Evolutionary conservation across 1,140 invertebrate species (phyloP).

Genomic region (Tribolium madens): DNA sequence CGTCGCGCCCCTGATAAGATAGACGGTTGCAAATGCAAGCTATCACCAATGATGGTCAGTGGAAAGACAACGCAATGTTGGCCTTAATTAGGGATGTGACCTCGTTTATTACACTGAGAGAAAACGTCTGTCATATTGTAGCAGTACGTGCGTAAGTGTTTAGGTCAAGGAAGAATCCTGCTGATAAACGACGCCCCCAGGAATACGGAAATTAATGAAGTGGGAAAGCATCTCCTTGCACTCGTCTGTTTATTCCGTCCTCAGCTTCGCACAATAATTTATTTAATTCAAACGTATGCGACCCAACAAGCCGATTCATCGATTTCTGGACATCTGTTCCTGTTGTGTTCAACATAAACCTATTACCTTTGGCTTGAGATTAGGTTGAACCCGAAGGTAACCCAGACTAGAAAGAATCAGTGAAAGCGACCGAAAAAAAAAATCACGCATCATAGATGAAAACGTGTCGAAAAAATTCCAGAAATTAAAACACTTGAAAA

Average conservation of each 20-base stretch:
- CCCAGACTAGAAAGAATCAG: not conserved
- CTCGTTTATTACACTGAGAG: slow-evolving; percentile 15
- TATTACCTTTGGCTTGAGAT: slow-evolving; percentile 4
- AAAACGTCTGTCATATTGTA: slow-evolving; percentile 13
- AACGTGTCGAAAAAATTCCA: too few relatives aligned
- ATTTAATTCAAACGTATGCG: slow-evolving; percentile 24
- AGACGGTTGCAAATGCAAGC: not conserved
- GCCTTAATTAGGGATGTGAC: slow-evolving; percentile 24
- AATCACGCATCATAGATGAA: not conserved
- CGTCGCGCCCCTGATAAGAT: slow-evolving; percentile 27
- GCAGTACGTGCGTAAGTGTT: slow-evolving; percentile 12
- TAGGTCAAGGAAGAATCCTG: slow-evolving; percentile 21
- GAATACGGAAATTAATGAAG: slow-evolving; percentile 39
- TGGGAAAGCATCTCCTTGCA: slow-evolving; percentile 11
- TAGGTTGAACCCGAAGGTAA: not conserved
- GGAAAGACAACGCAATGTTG: slow-evolving; percentile 9
- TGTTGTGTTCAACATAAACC: slow-evolving; percentile 9
- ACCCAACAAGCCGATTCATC: slow-evolving; percentile 15
- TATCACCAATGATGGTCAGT: slow-evolving; percentile 24
- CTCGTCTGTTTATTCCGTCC: slow-evolving; percentile 22
- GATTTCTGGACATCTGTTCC: slow-evolving; percentile 28
- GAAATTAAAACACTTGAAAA: not conserved
- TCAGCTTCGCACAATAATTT: slow-evolving; percentile 25
- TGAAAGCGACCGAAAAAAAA: not conserved
- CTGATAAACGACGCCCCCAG: slow-evolving; percentile 32